phyloP scores from a whole-genome alignment of 2,113 vertebrate genomes.

The Etia nguti region DNA sequence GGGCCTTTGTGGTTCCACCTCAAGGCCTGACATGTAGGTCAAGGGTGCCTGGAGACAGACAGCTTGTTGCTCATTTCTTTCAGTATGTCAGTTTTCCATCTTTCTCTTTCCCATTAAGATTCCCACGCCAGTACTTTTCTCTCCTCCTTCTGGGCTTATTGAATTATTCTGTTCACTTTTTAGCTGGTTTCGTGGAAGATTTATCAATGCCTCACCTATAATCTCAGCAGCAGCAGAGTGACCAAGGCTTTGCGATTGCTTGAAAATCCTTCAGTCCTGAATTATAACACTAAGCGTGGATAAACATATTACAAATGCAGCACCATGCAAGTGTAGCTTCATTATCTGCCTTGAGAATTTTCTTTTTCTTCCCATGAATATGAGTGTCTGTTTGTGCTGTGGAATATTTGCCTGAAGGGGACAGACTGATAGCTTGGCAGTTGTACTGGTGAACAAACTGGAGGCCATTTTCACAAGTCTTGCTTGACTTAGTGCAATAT shows the following conservation, averaged over 20 bases:
- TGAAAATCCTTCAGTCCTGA: constrained; percentile 33
- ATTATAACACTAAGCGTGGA: constrained; percentile 42
- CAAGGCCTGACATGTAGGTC: constrained; percentile 37
- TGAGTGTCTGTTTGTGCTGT: constrained; percentile 35
- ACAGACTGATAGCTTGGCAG: constrained; percentile 34
- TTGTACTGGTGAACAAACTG: constrained; percentile 32
- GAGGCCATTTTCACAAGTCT: constrained; percentile 52
- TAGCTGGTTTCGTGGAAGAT: constrained; percentile 45
- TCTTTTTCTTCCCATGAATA: constrained; percentile 6
- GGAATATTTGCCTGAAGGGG: constrained; percentile 32
- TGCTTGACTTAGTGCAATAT: constrained; percentile 51
- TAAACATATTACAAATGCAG: constrained; percentile 49
- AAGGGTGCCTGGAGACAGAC: constrained; percentile 33
- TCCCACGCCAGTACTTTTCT: not conserved
- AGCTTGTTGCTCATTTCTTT: constrained; percentile 25
- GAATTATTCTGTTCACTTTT: constrained; percentile 44
- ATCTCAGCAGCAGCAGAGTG: constrained; percentile 31
- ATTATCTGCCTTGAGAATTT: constrained; percentile 46
- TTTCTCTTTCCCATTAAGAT: not conserved
- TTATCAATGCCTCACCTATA: constrained; percentile 46
- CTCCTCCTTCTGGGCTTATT: not conserved
- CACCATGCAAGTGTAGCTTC: constrained; percentile 37
- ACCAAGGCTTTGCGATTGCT: constrained; percentile 25
- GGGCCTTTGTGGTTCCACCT: constrained; percentile 7
- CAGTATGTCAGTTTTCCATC: not conserved